Base-by-base conservation (phyloP, 2,113 vertebrate genomes). In the Puntigrus tetrazona region DNA sequence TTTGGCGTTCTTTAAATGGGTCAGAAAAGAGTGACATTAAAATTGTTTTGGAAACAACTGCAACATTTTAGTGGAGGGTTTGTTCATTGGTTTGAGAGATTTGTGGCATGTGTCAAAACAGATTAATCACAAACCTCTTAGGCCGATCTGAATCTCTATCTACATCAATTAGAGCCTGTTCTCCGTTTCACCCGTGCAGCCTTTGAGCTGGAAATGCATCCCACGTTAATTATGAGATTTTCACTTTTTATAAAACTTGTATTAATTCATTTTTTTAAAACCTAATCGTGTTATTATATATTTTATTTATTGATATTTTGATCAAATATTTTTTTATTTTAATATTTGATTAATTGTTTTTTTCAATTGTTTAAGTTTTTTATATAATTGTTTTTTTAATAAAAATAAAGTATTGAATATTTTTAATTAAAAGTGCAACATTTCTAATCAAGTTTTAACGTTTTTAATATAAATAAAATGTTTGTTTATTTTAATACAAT, bases 61-160 rank as follows among this genome's bases (percentile, higher is more conserved):
- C 43, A 80, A 61, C 78, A 36, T n/a, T 67, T 45, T 11, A 18
- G 22, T 69, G 31, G 61, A 27, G 63, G 45, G 65, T 57, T 65
- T 76, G 81, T 82, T 78, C 29, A 0, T 36, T 36, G 52, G 34
- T 78, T 78, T 25, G 36, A 59, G 34, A 50, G 36, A 87, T 88
- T 67, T 38, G 36, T 76, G 81, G 72, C 81, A 57, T 79, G 67
- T 88, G 87, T 86, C 87, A 86, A 63, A 65, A 73, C 25, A 27
- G 10, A 84, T 86, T 69, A 25, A 77, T 88, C 81, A 78, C 52
- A 43, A n/a, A n/a, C 27, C 61, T 77, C 61, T 81, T 81, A 77
- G n/a, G 18, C 70, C 34, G 27, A n/a, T 75, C 74, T 36, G 72
- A 79, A 43, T 38, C n/a, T 8, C 38, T 20, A 83, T 74, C 34